Evolutionary conservation across 2,797 vertebrate genomes (phyloP).

Genomic region (Aphelocoma californica): DNA sequence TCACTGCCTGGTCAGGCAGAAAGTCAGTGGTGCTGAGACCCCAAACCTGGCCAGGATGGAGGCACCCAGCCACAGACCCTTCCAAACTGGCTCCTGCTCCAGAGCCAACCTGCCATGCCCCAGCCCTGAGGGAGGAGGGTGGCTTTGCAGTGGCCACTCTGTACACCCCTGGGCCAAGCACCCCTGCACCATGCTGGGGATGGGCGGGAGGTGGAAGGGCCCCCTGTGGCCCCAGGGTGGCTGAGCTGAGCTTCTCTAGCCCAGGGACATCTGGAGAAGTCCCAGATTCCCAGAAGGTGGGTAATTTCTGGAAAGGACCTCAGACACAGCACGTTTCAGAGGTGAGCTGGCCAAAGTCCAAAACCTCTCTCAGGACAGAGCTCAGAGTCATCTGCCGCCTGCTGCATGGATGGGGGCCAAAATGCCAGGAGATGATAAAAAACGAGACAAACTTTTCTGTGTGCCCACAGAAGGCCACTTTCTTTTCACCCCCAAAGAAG

Average conservation of each 20-base stretch:
- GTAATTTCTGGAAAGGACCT: not conserved
- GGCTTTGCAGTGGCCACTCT: not conserved
- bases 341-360: constrained; percentile 10
- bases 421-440: not conserved
- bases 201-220: not conserved
- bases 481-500: not conserved
- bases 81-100: fast-evolving
- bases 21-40: not conserved
- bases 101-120: not conserved
- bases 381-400: not conserved
- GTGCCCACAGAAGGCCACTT: not conserved
- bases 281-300: not conserved
- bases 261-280: not conserved
- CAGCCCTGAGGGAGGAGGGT: not conserved
- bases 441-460: not conserved
- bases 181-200: fast-evolving
- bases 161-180: not conserved
- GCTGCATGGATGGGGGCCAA: constrained; percentile 1
- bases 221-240: not conserved
- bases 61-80: not conserved
- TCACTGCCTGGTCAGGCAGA: not conserved
- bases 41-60: not conserved
- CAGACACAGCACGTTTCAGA: not conserved
- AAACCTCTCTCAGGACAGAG: not conserved
- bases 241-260: not conserved